These are phyloP conservation scores for Acanthoscelides obtectus DNA, from an alignment of 2,888 invertebrate species.

Conservation along the genomic window DNA sequence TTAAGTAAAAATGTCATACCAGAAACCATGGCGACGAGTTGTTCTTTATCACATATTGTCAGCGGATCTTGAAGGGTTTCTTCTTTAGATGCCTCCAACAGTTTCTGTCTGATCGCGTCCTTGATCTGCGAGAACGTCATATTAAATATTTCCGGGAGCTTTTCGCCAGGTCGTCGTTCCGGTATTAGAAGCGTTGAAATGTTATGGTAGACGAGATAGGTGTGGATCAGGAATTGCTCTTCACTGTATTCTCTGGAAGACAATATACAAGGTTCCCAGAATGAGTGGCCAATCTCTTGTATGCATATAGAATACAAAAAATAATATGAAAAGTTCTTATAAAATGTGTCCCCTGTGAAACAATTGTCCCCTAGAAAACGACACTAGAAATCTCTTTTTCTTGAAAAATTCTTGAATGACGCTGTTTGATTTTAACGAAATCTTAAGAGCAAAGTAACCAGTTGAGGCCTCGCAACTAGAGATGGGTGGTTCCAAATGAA, in stretches of 20 bases:
- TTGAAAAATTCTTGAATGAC: too few species aligned
- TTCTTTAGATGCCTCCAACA: constrained; percentile 4
- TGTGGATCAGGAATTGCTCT: constrained; percentile 39
- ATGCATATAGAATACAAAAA: too few species aligned
- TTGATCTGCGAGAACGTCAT: constrained; percentile 38
- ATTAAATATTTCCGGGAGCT: constrained; percentile 34
- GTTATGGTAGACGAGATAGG: constrained; percentile 42
- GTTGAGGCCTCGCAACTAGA: too few species aligned
- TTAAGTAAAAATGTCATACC: neutral
- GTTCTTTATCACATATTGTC: neutral
- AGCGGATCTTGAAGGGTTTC: constrained; percentile 14
- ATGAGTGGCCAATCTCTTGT: too few species aligned
- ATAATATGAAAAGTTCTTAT: too few species aligned
- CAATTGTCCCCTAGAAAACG: too few species aligned
- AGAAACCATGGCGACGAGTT: neutral
- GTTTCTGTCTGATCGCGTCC: constrained; percentile 16
- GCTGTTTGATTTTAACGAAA: too few species aligned
- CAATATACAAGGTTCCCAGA: constrained; percentile 3
- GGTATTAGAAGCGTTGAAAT: constrained; percentile 44
- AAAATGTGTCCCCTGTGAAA: too few species aligned
- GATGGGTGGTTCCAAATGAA: too few species aligned
- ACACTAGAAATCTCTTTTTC: too few species aligned
- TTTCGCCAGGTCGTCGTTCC: constrained; percentile 36
- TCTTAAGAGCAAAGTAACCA: too few species aligned
- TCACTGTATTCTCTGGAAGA: constrained; percentile 35